These are phyloP conservation scores for Oreochromis tanganicae DNA, from an alignment of 2,113 vertebrate species.

Conservation along the genomic window DNA sequence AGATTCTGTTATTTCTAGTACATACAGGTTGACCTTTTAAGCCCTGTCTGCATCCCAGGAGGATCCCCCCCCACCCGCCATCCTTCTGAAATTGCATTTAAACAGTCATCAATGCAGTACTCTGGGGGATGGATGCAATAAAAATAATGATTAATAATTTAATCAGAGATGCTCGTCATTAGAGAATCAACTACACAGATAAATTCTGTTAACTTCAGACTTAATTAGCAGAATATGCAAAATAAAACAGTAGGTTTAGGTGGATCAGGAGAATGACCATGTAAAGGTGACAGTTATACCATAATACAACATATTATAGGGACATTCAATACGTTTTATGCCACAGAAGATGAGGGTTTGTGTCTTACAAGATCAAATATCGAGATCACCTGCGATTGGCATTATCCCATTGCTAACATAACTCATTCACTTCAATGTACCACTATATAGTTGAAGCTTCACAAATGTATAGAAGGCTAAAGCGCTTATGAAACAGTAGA, in stretches of 20 bases:
- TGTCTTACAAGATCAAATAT: background rate
- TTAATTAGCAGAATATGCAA: background rate
- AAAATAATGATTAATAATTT: background rate
- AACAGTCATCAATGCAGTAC: constrained; percentile 5
- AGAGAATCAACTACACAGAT: background rate
- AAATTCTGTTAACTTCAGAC: background rate
- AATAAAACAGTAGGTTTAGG: background rate
- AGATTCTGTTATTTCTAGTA: constrained; percentile 22
- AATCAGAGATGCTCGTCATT: background rate
- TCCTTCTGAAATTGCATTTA: constrained; percentile 54
- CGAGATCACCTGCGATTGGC: background rate
- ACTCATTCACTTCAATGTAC: background rate
- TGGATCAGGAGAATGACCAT: background rate
- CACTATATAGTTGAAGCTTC: background rate
- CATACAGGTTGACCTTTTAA: constrained; percentile 56
- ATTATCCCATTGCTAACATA: background rate
- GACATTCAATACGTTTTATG: background rate
- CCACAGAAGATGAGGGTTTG: background rate
- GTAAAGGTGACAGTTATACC: background rate
- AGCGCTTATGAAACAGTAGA: constrained; percentile 21
- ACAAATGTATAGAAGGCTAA: background rate
- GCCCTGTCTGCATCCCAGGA: constrained; percentile 38
- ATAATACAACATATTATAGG: background rate
- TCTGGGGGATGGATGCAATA: background rate
- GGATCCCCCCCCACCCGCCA: background rate